phyloP scores from a whole-genome alignment of 2,797 vertebrate species.

The Cyclopterus lumpus region DNA sequence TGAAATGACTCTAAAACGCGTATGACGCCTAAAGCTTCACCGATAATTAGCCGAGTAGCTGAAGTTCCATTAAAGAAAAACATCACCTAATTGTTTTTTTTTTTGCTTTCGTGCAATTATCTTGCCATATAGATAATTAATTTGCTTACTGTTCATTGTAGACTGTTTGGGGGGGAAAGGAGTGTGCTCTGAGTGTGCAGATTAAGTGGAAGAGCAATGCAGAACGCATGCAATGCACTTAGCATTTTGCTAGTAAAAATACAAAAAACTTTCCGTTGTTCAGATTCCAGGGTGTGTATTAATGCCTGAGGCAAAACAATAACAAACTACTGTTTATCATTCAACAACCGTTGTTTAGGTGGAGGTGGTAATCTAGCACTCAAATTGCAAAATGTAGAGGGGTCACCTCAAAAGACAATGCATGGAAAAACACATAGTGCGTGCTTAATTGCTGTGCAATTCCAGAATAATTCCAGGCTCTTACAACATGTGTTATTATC shows the following conservation, averaged over 20 bases:
- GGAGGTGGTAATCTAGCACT: background rate
- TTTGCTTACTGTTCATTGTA: background rate
- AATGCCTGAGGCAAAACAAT: background rate
- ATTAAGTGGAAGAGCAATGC: background rate
- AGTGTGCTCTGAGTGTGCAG: background rate
- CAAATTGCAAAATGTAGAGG: background rate
- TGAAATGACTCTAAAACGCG: background rate
- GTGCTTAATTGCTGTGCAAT: background rate
- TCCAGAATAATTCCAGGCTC: background rate
- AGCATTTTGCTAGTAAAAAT: background rate
- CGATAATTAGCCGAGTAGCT: background rate
- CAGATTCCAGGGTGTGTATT: constrained; percentile 2
- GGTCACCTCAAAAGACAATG: background rate
- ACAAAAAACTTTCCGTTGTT: background rate
- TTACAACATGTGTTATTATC: background rate
- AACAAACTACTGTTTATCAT: background rate
- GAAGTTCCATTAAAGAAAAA: background rate
- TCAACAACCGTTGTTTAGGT: background rate
- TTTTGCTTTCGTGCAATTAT: background rate
- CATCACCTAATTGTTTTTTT: background rate
- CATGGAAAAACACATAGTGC: background rate
- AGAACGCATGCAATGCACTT: background rate
- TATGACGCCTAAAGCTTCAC: background rate
- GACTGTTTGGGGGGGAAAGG: background rate
- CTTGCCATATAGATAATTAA: background rate